These are phyloP conservation scores for Melanotaenia maccullochi DNA, from an alignment of 2,797 vertebrate species.

Conservation along the genomic window DNA sequence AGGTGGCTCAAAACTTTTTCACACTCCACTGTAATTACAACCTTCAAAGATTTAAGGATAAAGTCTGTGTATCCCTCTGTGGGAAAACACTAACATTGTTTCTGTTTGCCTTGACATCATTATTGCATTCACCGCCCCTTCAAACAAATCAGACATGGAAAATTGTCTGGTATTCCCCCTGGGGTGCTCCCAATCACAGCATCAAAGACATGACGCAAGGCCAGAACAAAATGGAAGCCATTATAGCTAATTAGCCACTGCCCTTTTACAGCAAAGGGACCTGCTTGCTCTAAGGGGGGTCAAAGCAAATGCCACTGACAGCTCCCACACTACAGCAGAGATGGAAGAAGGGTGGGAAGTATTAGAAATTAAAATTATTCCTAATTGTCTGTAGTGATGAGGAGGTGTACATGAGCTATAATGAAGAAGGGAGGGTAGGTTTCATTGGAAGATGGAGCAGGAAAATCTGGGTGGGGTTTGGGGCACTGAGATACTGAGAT, in stretches of 20 bases:
- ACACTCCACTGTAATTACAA: conserved; percentile 26
- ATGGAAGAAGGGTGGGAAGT: conserved; percentile 12
- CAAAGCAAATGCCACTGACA: conserved; percentile 72
- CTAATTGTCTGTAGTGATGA: conserved; percentile 50
- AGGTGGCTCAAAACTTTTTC: not conserved
- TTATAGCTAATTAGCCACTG: conserved; percentile 80
- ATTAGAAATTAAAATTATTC: not conserved
- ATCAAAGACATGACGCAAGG: conserved; percentile 77
- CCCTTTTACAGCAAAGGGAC: conserved; percentile 73
- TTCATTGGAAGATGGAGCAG: conserved; percentile 45
- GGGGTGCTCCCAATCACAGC: conserved; percentile 70
- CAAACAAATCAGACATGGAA: conserved; percentile 71
- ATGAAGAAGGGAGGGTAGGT: conserved; percentile 2
- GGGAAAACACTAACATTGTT: conserved; percentile 54
- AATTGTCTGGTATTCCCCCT: conserved; percentile 72
- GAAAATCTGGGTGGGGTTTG: conserved; percentile 51
- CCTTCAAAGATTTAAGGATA: conserved; percentile 34
- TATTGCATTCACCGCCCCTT: conserved; percentile 55
- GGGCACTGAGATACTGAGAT: conserved; percentile 61
- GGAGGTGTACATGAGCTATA: conserved; percentile 45
- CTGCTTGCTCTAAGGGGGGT: conserved; percentile 69
- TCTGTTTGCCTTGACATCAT: conserved; percentile 64
- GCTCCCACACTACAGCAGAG: conserved; percentile 65
- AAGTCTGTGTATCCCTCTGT: conserved; percentile 41
- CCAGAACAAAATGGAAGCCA: conserved; percentile 81